Base-by-base conservation (phyloP, 2,888 invertebrate species). In the Anorthoa munda region DNA sequence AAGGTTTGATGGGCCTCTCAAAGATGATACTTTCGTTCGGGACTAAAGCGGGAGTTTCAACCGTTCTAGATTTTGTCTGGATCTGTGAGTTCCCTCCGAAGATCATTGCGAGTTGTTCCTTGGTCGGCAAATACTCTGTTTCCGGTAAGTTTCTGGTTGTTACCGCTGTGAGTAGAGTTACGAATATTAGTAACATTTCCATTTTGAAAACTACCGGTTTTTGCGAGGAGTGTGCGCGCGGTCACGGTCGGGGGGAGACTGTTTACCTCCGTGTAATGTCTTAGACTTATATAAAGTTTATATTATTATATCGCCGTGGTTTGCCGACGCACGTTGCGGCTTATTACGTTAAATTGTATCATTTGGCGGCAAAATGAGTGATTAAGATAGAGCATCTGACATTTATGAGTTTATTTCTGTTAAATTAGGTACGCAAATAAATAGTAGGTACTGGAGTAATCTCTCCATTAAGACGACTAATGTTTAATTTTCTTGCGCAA, bases 241-340 rank as follows among this genome's bases (percentile, higher is more conserved):
- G n/a, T 66, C 81, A 59, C 83, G 83, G 70, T n/a, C 67, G 31
- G 39, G 2, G 12, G 5, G 12, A 58, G 65, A 81, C 81, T 81
- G 81, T 15, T 60, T 65, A 18, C 60, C 48, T 61, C 18, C 12
- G 18, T 26, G 59, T 7, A 11, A 13, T 17, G 17, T 55, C 58
- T 65, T 73, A 48, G 15, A 46, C 21, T 70, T 78, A 69, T 69
- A 72, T 51, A 31, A 48, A 59, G 55, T 67, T 56, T 17, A 31
- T 50, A 39, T 58, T 56, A 55, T 48, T 55, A 21, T 26, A 39
- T 39, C 56, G 11, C n/a, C n/a, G 5, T 50, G 11, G 39, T 48
- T 48, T 5, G n/a, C 55, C 21, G 13, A 13, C 21, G 12, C 63
- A 59, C 26, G 31, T 23, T 31, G 26, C 12, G 0, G 3, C 18